phyloP scores from a whole-genome alignment of 2,113 vertebrate genomes.

The Phocoena sinus region DNA sequence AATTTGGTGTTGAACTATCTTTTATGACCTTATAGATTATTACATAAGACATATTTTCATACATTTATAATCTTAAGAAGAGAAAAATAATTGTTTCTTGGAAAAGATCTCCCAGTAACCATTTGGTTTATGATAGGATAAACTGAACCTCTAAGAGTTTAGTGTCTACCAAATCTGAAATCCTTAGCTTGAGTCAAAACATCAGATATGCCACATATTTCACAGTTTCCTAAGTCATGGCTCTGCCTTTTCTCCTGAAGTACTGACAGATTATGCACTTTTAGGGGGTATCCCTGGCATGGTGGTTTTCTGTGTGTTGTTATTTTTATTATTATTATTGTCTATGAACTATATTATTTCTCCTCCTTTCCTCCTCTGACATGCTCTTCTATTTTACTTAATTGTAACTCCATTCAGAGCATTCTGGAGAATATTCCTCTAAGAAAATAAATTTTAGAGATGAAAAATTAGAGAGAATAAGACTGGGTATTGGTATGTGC shows the following conservation, averaged over 20 bases:
- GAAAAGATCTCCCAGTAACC: constrained; percentile 68
- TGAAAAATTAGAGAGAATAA: constrained; percentile 88
- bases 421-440: constrained; percentile 80
- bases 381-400: constrained; percentile 65
- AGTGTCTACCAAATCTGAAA: constrained; percentile 55
- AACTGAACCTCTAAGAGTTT: constrained; percentile 44
- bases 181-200: constrained; percentile 56
- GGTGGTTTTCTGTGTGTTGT: constrained; percentile 54
- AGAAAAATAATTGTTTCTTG: constrained; percentile 55
- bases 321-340: neutral
- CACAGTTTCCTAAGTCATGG: constrained; percentile 64
- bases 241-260: constrained; percentile 66
- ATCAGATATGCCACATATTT: constrained; percentile 68
- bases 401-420: constrained; percentile 88
- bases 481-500: constrained; percentile 87
- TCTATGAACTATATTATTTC: neutral
- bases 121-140: constrained; percentile 71
- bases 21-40: constrained; percentile 75
- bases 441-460: constrained; percentile 86
- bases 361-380: neutral
- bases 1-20: constrained; percentile 68
- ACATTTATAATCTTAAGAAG: constrained; percentile 64
- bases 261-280: constrained; percentile 56
- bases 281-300: constrained; percentile 34
- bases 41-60: constrained; percentile 61